Percentiles rank a stretch among this genome's conserved stretches.
Evolutionary conservation across 2,888 invertebrate genomes (phyloP).

Genomic region (Ganaspis brasiliensis): DNA sequence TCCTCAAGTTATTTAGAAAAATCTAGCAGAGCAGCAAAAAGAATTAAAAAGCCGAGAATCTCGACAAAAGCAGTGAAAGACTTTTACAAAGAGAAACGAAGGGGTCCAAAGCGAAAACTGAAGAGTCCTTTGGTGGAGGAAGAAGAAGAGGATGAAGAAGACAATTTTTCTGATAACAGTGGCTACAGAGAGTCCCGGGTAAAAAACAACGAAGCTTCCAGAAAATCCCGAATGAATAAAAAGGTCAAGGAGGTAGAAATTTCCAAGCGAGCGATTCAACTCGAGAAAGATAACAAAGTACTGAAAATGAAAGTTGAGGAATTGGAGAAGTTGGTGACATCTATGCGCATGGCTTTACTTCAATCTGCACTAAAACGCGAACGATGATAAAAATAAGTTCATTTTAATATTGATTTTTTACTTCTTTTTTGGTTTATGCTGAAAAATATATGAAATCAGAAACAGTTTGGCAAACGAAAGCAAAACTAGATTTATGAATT

Average conservation of each 20-base stretch:
- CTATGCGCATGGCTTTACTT: slow-evolving; percentile 85
- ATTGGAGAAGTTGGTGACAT: slow-evolving; percentile 86
- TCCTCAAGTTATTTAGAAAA: not conserved
- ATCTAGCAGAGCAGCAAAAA: not conserved
- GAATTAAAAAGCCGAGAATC: not conserved
- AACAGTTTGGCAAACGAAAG: too few species aligned
- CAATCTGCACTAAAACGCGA: slow-evolving; percentile 82
- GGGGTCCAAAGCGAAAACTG: not conserved
- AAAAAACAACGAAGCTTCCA: slow-evolving; percentile 90
- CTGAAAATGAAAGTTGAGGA: slow-evolving; percentile 86
- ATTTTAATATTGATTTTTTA: not conserved
- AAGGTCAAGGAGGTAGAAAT: slow-evolving; percentile 84
- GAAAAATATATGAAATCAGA: not conserved
- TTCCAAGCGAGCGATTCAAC: slow-evolving; percentile 82
- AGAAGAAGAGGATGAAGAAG: slow-evolving; percentile 29
- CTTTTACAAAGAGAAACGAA: not conserved
- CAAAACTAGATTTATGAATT: too few species aligned
- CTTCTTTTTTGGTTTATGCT: not conserved
- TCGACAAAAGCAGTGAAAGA: not conserved
- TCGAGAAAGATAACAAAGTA: slow-evolving; percentile 85
- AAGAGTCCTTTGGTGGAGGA: slow-evolving; percentile 32
- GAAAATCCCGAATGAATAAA: slow-evolving; percentile 87
- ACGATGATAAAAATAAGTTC: not conserved
- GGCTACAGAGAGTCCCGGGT: slow-evolving; percentile 87
- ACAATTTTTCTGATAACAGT: slow-evolving; percentile 75